These are phyloP conservation scores for Xyrauchen texanus DNA, from an alignment of 2,113 vertebrate species.

Conservation along the genomic window DNA sequence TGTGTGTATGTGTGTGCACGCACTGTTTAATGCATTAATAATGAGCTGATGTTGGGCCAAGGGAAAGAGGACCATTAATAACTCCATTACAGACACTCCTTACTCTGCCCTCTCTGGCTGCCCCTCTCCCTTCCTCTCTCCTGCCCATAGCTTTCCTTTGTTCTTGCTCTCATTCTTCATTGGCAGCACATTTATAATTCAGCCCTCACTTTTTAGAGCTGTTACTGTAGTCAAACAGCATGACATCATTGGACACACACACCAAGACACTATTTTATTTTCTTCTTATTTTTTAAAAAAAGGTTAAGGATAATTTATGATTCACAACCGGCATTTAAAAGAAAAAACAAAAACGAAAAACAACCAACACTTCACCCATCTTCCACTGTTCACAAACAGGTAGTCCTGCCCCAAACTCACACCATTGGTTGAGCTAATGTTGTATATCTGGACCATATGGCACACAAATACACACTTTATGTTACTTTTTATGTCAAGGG, in stretches of 20 bases:
- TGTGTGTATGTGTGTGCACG: slow-evolving; percentile 17
- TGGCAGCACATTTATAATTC: slow-evolving; percentile 9
- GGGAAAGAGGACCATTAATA: slow-evolving; percentile 36
- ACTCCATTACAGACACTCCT: slow-evolving; percentile 21
- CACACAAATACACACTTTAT: too few relatives aligned
- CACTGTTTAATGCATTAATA: slow-evolving; percentile 16
- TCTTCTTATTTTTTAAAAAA: too few relatives aligned
- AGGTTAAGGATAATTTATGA: too few relatives aligned
- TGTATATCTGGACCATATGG: neutral
- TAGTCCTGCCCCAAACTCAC: neutral
- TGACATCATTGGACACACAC: too few relatives aligned
- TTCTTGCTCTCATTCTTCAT: slow-evolving; percentile 10
- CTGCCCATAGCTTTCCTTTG: slow-evolving; percentile 9
- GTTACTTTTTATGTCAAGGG: too few relatives aligned
- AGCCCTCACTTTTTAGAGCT: neutral
- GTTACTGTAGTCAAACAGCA: neutral
- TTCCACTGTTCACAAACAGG: neutral
- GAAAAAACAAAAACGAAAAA: too few relatives aligned
- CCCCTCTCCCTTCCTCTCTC: slow-evolving; percentile 40
- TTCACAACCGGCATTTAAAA: too few relatives aligned
- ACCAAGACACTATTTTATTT: too few relatives aligned
- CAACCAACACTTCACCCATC: neutral
- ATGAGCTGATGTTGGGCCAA: slow-evolving; percentile 18
- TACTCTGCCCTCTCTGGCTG: slow-evolving; percentile 2
- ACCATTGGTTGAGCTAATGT: neutral